A percentile compares a stretch with the other conserved stretches of the same genome.
phyloP scores from a whole-genome alignment of 64 coral and sea anemone species.

The Montipora efflorescens region DNA sequence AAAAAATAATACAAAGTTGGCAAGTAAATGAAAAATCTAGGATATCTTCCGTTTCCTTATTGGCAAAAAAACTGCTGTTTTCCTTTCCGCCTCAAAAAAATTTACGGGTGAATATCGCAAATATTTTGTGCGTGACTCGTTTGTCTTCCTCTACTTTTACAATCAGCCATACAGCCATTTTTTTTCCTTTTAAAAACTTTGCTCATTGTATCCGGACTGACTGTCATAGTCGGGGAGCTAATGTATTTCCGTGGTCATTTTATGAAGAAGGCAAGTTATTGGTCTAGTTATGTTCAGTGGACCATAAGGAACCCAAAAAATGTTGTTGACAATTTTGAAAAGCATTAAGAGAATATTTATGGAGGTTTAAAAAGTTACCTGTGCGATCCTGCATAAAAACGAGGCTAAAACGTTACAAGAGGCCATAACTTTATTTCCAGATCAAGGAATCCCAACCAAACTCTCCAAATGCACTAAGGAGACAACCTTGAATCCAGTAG shows the following conservation, averaged over 20 bases:
- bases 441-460: too few species aligned
- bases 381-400: not conserved
- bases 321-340: conserved; percentile 6
- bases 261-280: conserved; percentile 13
- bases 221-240: conserved; percentile 1
- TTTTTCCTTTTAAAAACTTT: too few species aligned
- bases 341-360: conserved; percentile 8
- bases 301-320: not conserved
- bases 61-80: not conserved
- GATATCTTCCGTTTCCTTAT: not conserved
- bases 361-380: not conserved
- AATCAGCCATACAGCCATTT: too few species aligned
- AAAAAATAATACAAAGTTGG: conserved; percentile 10
- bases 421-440: not conserved
- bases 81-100: too few species aligned
- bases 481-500: too few species aligned
- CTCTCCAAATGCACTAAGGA: too few species aligned
- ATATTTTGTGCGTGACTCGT: too few species aligned
- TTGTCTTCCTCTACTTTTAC: too few species aligned
- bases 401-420: not conserved
- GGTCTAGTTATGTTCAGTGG: not conserved
- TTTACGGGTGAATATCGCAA: too few species aligned
- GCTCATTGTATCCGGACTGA: too few species aligned
- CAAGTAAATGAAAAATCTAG: not conserved
- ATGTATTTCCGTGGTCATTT: conserved; percentile 6